Conservation (phyloP, 2,888 invertebrate species). For the Caenorhabditis parvicauda region DNA sequence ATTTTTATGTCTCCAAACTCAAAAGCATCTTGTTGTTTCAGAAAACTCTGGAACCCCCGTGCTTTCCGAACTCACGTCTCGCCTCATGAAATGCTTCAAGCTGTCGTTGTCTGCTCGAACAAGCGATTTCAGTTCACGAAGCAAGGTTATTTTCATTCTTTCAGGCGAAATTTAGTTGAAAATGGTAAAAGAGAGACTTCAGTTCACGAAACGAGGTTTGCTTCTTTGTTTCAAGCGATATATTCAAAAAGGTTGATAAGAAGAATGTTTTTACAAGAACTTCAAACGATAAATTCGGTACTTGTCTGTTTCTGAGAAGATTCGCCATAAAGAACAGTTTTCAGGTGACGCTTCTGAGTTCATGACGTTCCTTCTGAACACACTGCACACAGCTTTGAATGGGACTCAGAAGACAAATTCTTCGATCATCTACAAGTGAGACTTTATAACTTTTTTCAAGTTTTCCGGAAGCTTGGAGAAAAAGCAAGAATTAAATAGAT, state of each 20-base stretch:
- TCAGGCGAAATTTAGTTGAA: too few species aligned
- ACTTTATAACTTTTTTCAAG: neutral
- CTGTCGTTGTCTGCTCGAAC: constrained; percentile 84
- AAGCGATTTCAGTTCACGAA: constrained; percentile 97
- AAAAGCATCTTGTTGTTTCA: too few species aligned
- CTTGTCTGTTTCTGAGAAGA: neutral
- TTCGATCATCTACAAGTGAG: constrained; percentile 77
- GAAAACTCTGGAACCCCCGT: constrained; percentile 97
- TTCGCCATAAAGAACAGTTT: constrained; percentile 22
- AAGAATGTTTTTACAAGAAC: too few species aligned
- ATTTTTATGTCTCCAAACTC: too few species aligned
- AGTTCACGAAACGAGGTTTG: too few species aligned
- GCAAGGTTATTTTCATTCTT: constrained; percentile 78
- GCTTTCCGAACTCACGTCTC: constrained; percentile 99
- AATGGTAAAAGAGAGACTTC: too few species aligned
- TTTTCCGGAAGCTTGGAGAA: neutral
- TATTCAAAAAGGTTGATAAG: too few species aligned
- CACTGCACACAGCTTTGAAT: constrained; percentile 87
- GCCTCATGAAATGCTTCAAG: constrained; percentile 98
- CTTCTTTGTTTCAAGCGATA: too few species aligned
- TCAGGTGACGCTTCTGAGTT: constrained; percentile 94
- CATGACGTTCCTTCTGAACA: constrained; percentile 95
- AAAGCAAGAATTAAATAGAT: neutral
- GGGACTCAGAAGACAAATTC: constrained; percentile 74
- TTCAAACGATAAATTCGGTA: too few species aligned